Evolutionary conservation across 2,113 vertebrate species (phyloP).

Genomic region (Chloropsis cyanopogon): DNA sequence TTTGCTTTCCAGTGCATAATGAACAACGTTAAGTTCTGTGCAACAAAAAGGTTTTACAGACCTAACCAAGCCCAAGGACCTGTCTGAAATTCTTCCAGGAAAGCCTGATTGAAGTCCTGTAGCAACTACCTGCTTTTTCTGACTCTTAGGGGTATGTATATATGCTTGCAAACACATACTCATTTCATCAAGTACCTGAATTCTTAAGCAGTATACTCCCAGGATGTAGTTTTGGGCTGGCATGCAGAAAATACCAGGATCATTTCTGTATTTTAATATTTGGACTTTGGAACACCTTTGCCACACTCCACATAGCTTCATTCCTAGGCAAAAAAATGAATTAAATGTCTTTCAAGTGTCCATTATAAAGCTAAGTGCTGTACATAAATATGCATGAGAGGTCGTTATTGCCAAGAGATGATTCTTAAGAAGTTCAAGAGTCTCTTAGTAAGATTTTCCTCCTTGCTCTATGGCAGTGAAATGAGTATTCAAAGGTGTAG

Average conservation of each 20-base stretch:
- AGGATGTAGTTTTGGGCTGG: background rate
- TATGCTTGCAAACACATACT: background rate
- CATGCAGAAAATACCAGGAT: conserved; percentile 2
- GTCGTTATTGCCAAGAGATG: conserved; percentile 64
- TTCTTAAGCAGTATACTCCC: background rate
- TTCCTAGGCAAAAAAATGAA: background rate
- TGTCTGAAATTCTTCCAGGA: conserved; percentile 15
- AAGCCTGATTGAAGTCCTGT: background rate
- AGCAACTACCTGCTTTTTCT: background rate
- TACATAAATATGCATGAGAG: conserved; percentile 74
- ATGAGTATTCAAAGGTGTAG: background rate
- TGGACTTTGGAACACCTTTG: conserved; percentile 60
- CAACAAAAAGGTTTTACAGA: conserved; percentile 48
- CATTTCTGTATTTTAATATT: conserved; percentile 26
- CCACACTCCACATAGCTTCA: conserved; percentile 53
- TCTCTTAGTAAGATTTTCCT: conserved; percentile 65
- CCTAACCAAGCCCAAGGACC: background rate
- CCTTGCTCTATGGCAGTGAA: conserved; percentile 18
- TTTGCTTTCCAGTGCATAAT: conserved; percentile 67
- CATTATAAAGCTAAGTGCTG: conserved; percentile 63
- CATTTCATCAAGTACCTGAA: background rate
- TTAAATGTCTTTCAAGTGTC: conserved; percentile 63
- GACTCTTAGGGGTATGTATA: background rate
- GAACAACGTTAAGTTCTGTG: conserved; percentile 29
- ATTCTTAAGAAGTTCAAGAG: conserved; percentile 71